Conservation (phyloP, 2,888 invertebrate species). For the Cremastobaeus sp. region DNA sequence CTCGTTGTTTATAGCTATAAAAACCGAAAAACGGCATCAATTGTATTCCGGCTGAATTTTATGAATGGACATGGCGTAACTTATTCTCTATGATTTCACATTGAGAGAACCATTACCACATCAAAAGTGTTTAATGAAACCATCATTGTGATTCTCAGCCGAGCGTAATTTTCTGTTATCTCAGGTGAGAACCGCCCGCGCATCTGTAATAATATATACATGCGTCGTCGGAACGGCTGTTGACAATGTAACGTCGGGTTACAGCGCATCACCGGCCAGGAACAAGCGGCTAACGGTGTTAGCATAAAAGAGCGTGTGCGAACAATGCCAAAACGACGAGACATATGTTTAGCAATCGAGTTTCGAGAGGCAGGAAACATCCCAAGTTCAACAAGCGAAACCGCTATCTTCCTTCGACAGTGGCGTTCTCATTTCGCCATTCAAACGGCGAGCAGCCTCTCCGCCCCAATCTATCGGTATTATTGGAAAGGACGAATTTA, state of each 20-base stretch:
- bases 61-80: no score
- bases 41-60: no score
- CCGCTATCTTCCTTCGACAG: slow-evolving; percentile 56
- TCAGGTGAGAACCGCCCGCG: slow-evolving; percentile 1
- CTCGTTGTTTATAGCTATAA: no score
- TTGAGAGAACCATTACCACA: no score
- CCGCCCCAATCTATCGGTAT: slow-evolving; percentile 57
- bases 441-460: slow-evolving; percentile 42
- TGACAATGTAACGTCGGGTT: slow-evolving; percentile 46
- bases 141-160: no score
- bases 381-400: slow-evolving; percentile 55
- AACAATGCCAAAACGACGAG: slow-evolving; percentile 42
- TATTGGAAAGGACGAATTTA: slow-evolving; percentile 64
- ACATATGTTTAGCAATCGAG: slow-evolving; percentile 59
- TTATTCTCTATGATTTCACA: no score
- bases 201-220: slow-evolving; percentile 10
- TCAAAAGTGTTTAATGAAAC: no score
- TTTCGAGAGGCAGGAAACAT: slow-evolving; percentile 59
- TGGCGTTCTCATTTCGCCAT: slow-evolving; percentile 54
- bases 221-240: not conserved
- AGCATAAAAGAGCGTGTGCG: slow-evolving; percentile 32
- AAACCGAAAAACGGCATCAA: no score
- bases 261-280: slow-evolving; percentile 6
- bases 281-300: slow-evolving; percentile 46
- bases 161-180: no score